Evolutionary conservation across 1,140 invertebrate species (phyloP).

Genomic region (Pseudomyrmex sp.): DNA sequence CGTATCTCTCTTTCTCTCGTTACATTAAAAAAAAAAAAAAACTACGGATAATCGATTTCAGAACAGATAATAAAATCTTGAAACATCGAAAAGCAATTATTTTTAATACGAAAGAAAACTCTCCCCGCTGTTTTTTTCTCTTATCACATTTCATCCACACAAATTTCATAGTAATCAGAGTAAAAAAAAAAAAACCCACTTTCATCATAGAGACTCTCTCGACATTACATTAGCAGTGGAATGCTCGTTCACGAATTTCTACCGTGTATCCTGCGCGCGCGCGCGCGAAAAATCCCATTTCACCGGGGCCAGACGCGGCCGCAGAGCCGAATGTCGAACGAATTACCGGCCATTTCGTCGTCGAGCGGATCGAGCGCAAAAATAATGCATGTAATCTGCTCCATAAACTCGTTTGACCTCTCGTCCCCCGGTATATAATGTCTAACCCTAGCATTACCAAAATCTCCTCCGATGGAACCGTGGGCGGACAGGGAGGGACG

Average conservation of each 20-base stretch:
- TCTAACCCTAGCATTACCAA: conserved; percentile 81
- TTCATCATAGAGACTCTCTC: not conserved
- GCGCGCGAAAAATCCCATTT: conserved; percentile 52
- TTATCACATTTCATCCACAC: conserved; percentile 6
- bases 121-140: not conserved
- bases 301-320: not conserved
- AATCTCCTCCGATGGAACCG: conserved; percentile 68
- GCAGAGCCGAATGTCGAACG: conserved; percentile 50
- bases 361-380: conserved; percentile 67
- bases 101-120: not conserved
- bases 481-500: conserved; percentile 13
- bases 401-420: conserved; percentile 79
- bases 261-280: conserved; percentile 26
- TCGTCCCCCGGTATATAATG: conserved; percentile 68
- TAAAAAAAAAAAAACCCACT: not conserved
- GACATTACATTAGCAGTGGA: not conserved
- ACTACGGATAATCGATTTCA: not conserved
- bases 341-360: conserved; percentile 71
- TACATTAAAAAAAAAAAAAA: not conserved
- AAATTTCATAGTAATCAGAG: conserved; percentile 39
- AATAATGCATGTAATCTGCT: conserved; percentile 80
- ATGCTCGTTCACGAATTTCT: conserved; percentile 9
- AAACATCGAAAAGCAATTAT: no score
- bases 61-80: no score
- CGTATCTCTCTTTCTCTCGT: not conserved